Percentiles rank a stretch among this genome's conserved stretches.
Conservation (phyloP, 1,140 invertebrate species). For the Zaprionus kolodkinae region DNA sequence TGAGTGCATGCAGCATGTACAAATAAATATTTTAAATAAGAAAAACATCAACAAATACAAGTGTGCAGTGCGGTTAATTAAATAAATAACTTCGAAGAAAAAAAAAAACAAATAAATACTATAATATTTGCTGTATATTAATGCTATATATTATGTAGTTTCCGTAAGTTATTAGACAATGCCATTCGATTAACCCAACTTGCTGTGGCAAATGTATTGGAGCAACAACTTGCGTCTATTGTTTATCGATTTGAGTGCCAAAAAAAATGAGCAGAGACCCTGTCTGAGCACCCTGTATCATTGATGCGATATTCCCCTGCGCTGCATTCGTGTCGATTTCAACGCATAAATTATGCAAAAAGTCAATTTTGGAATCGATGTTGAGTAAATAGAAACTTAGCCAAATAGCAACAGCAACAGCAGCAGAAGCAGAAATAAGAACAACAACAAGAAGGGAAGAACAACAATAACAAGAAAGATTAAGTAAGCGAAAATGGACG, state of each 20-base stretch:
- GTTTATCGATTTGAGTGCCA: slow-evolving; percentile 66
- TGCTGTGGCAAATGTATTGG: slow-evolving; percentile 3
- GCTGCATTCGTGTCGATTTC: slow-evolving; percentile 29
- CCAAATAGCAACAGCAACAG: neutral
- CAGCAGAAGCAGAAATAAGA: neutral
- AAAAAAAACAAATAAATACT: neutral
- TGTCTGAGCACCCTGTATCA: slow-evolving; percentile 53
- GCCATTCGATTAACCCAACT: slow-evolving; percentile 13
- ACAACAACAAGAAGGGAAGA: neutral
- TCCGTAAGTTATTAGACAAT: neutral
- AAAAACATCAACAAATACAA: neutral
- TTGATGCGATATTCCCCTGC: slow-evolving; percentile 26
- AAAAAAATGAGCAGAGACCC: slow-evolving; percentile 12
- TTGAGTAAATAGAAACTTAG: slow-evolving; percentile 12
- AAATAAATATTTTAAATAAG: neutral
- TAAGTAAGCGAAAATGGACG: slow-evolving; percentile 55
- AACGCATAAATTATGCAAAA: slow-evolving; percentile 55
- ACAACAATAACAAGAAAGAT: neutral
- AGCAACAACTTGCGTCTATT: slow-evolving; percentile 58
- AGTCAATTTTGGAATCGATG: slow-evolving; percentile 34
- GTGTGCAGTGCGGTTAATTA: slow-evolving; percentile 9
- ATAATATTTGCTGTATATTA: neutral
- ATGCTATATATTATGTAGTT: neutral
- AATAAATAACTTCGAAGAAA: neutral
- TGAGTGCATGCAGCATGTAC: slow-evolving; percentile 13